These are phyloP conservation scores for Lepidocolaptes lacrymiger DNA, from an alignment of 2,797 vertebrate species.

Conservation along the genomic window DNA sequence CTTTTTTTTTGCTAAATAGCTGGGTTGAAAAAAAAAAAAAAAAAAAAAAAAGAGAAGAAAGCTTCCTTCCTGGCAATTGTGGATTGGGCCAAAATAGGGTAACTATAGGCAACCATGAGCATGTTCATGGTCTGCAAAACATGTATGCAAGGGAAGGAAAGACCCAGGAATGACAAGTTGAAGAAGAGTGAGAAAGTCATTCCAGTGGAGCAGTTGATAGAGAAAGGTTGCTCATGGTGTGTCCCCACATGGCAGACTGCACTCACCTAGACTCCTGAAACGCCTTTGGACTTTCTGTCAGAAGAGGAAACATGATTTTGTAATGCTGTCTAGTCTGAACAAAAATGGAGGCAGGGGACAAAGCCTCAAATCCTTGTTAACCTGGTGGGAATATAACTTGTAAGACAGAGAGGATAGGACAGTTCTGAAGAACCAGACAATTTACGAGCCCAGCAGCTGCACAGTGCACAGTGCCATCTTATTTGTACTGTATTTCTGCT, in stretches of 20 bases:
- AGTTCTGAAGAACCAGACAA: neutral
- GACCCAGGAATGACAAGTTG: neutral
- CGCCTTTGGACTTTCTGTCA: neutral
- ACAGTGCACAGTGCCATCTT: neutral
- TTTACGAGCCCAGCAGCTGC: neutral
- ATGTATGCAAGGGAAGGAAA: neutral
- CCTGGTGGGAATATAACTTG: neutral
- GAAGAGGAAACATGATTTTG: neutral
- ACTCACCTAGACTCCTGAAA: neutral
- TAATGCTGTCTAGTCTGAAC: neutral
- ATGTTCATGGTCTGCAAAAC: neutral
- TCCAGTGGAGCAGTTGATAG: neutral
- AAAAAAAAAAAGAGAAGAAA: neutral
- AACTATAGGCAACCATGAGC: neutral
- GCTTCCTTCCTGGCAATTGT: neutral
- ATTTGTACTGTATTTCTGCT: neutral
- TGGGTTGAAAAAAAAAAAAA: neutral
- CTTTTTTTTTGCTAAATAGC: neutral
- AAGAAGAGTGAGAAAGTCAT: neutral
- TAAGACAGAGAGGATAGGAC: neutral
- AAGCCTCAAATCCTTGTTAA: neutral
- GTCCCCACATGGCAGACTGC: neutral
- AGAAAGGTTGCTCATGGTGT: neutral
- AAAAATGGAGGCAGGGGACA: neutral
- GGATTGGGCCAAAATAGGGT: neutral